phyloP scores from a whole-genome alignment of 2,797 vertebrate species.

The Enteromius radiatus region DNA sequence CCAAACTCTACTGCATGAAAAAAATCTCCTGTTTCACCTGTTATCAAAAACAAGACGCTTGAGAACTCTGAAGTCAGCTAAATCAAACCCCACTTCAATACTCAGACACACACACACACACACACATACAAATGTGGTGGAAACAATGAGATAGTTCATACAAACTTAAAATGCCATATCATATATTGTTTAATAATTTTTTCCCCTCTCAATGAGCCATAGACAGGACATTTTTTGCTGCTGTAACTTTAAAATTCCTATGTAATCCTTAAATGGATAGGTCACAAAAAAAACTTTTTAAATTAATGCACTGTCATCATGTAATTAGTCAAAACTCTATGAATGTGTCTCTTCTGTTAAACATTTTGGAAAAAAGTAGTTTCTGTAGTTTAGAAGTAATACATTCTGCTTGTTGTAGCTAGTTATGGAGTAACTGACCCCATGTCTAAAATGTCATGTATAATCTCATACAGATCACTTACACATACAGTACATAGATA shows the following conservation, averaged over 20 bases:
- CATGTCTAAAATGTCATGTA: background rate
- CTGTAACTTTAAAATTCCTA: background rate
- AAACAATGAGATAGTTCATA: background rate
- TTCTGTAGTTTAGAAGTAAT: background rate
- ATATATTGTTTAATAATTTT: background rate
- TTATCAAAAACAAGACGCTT: conserved; percentile 40
- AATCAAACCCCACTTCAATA: conserved; percentile 24
- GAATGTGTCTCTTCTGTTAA: background rate
- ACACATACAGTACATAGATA: background rate
- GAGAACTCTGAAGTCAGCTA: conserved; percentile 47
- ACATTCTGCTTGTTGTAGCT: background rate
- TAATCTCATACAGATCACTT: background rate
- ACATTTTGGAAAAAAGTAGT: background rate
- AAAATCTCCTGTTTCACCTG: conserved; percentile 39
- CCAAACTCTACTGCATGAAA: conserved; percentile 43
- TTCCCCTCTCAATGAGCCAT: background rate
- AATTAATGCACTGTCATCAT: background rate
- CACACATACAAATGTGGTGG: conserved; percentile 23
- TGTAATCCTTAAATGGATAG: background rate
- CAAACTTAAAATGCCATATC: background rate
- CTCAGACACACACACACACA: conserved; percentile 9
- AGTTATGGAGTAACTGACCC: conserved; percentile 5
- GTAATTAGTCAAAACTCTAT: background rate
- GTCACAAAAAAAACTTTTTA: background rate
- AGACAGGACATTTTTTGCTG: background rate